phyloP scores from a whole-genome alignment of 2,797 vertebrate genomes.

The Benthosema pterotum region DNA sequence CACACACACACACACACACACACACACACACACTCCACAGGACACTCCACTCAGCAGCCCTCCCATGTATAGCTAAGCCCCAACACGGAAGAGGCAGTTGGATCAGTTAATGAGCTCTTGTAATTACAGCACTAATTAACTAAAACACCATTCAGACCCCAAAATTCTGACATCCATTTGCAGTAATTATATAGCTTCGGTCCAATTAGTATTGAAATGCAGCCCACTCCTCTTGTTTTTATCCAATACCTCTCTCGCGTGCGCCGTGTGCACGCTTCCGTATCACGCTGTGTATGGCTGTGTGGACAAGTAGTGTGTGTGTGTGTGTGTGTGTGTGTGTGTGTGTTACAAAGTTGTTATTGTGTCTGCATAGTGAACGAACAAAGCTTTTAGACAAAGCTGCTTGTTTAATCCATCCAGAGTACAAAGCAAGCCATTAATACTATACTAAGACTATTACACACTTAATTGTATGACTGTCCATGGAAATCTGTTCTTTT shows the following conservation, averaged over 20 bases:
- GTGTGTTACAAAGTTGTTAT: neutral
- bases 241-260: constrained; percentile 56
- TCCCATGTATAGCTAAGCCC: constrained; percentile 74
- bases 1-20: too few species aligned
- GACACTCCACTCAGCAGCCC: constrained; percentile 57
- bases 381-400: constrained; percentile 25
- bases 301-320: constrained; percentile 23
- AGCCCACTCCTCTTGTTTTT: constrained; percentile 78
- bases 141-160: constrained; percentile 89
- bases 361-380: constrained; percentile 26
- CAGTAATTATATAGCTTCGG: constrained; percentile 86
- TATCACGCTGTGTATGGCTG: constrained; percentile 2
- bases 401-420: constrained; percentile 17
- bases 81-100: constrained; percentile 76
- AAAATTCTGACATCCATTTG: constrained; percentile 90
- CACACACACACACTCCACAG: neutral
- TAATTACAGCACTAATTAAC: constrained; percentile 90
- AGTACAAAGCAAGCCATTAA: too few species aligned
- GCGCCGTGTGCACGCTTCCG: constrained; percentile 22
- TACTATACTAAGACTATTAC: too few species aligned
- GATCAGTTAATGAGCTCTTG: constrained; percentile 86
- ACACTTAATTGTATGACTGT: too few species aligned
- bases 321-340: neutral
- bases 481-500: too few species aligned
- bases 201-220: constrained; percentile 86